Percentiles rank a stretch among this genome's conserved stretches.
Conservation (phyloP, 1,140 invertebrate genomes). For the Ceratina japonica region DNA sequence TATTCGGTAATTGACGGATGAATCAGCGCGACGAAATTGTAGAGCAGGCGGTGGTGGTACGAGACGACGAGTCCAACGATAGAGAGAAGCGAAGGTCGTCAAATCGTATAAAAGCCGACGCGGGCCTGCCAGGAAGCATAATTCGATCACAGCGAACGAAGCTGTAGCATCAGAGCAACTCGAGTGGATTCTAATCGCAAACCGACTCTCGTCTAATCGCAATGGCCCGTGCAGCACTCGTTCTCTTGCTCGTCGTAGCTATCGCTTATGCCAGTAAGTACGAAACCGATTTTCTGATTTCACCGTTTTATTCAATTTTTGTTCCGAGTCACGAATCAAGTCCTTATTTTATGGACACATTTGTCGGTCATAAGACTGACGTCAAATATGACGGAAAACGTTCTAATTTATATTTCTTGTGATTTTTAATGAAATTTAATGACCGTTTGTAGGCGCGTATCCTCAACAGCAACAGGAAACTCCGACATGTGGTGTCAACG, state of each 20-base stretch:
- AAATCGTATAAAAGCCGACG: constrained; percentile 42
- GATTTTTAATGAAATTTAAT: not conserved
- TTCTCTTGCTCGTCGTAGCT: constrained; percentile 40
- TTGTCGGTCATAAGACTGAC: too few relatives aligned
- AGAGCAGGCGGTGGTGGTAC: not conserved
- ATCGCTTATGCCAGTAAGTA: constrained; percentile 42
- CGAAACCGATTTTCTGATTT: not conserved
- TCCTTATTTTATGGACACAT: too few relatives aligned
- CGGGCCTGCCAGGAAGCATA: too few relatives aligned
- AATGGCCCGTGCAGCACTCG: constrained; percentile 32
- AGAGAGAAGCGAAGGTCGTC: not conserved
- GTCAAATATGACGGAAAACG: not conserved
- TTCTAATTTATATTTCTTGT: not conserved
- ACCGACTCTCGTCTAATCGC: not conserved
- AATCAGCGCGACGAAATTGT: not conserved
- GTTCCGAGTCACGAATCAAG: too few relatives aligned
- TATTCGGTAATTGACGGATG: too few relatives aligned
- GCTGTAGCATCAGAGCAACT: constrained; percentile 14
- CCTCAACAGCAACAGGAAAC: not conserved
- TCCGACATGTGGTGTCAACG: constrained; percentile 30
- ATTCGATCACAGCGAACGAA: too few relatives aligned
- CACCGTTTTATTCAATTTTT: too few relatives aligned
- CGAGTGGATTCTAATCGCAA: not conserved
- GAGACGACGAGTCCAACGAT: not conserved
- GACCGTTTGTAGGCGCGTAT: constrained; percentile 8